A percentile compares a stretch with the other conserved stretches of the same genome.
These are phyloP conservation scores for Chelon labrosus DNA, from an alignment of 2,797 vertebrate genomes.

Conservation along the genomic window DNA sequence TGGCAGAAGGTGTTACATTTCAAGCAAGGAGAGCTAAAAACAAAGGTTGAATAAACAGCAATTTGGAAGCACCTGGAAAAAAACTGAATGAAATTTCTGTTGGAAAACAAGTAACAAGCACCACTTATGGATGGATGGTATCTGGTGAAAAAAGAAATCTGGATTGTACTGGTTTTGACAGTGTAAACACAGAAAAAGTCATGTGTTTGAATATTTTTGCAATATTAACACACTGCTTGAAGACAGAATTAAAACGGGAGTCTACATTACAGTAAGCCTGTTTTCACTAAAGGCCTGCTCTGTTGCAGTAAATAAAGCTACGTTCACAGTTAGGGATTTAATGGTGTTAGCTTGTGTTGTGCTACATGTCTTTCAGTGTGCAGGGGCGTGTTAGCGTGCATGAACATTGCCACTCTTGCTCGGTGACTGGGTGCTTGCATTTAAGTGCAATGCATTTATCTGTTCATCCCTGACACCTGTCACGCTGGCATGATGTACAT, in stretches of 20 bases:
- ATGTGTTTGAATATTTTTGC: not conserved
- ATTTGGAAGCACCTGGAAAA: not conserved
- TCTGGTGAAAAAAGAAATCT: not conserved
- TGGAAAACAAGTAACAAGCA: not conserved
- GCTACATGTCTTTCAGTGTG: not conserved
- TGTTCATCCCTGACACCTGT: conserved; percentile 52
- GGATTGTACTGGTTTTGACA: not conserved
- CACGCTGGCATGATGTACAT: conserved; percentile 44
- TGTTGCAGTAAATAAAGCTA: conserved; percentile 12
- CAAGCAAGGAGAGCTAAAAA: not conserved
- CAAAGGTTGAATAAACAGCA: not conserved
- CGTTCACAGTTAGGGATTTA: conserved; percentile 18
- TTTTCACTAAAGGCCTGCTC: not conserved
- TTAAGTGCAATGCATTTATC: conserved; percentile 42
- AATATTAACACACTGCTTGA: conserved; percentile 6
- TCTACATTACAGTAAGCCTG: not conserved
- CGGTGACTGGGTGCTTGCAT: conserved; percentile 5
- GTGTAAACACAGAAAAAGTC: conserved; percentile 3
- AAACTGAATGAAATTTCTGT: conserved; percentile 11
- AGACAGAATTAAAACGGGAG: conserved; percentile 8
- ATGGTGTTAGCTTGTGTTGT: conserved; percentile 7
- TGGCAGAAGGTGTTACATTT: not conserved
- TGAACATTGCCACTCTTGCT: not conserved
- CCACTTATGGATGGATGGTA: not conserved
- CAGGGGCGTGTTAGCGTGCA: conserved; percentile 4